Evolutionary conservation across 2,113 vertebrate genomes (phyloP).

Genomic region (Forbesichthys agassizii): DNA sequence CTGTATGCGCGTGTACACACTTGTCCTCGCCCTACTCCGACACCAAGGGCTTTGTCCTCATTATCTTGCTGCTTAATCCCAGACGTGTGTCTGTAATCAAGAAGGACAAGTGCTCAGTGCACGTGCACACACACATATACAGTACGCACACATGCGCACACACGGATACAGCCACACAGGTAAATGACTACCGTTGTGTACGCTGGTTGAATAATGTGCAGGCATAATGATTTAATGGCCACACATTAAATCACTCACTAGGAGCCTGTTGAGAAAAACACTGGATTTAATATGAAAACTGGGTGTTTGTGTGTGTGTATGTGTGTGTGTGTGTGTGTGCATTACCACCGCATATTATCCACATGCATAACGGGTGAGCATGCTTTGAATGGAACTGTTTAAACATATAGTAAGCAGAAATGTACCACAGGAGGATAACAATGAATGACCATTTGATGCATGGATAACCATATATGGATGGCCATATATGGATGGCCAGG

Average conservation of each 20-base stretch:
- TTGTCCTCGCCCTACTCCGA: not conserved
- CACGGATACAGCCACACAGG: not conserved
- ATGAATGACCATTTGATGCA: too few species aligned
- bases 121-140: not conserved
- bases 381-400: not conserved
- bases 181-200: not conserved
- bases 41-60: not conserved
- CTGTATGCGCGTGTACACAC: not conserved
- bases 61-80: not conserved
- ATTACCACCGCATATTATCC: not conserved
- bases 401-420: not conserved
- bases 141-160: not conserved
- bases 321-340: conserved; percentile 6
- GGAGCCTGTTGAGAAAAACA: not conserved
- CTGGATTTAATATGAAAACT: not conserved
- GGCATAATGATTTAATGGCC: not conserved
- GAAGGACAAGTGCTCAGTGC: not conserved
- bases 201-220: not conserved
- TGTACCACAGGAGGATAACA: not conserved
- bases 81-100: not conserved
- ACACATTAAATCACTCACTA: not conserved
- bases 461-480: too few species aligned
- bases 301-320: conserved; percentile 1
- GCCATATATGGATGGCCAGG: too few species aligned
- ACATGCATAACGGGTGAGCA: not conserved